These are phyloP conservation scores for Podabrus alpinus DNA, from an alignment of 2,888 invertebrate genomes.

Conservation along the genomic window DNA sequence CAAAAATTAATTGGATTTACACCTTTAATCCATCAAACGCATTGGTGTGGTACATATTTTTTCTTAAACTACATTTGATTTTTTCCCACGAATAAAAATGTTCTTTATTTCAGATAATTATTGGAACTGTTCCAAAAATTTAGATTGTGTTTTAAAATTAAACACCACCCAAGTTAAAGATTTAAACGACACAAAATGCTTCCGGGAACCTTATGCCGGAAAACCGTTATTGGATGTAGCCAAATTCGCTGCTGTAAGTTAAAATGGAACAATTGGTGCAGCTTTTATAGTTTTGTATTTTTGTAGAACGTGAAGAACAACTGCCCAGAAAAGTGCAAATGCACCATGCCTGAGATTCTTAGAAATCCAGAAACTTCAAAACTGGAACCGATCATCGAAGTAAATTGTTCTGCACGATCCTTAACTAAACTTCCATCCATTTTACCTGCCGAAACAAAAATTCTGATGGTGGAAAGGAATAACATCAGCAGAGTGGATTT, in stretches of 20 bases:
- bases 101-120: slow-evolving; percentile 62
- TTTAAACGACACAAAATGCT: slow-evolving; percentile 63
- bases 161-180: slow-evolving; percentile 61
- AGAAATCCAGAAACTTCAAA: slow-evolving; percentile 52
- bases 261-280: slow-evolving; percentile 8
- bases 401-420: slow-evolving; percentile 66
- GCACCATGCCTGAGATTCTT: slow-evolving; percentile 68
- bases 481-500: slow-evolving; percentile 64
- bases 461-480: slow-evolving; percentile 68
- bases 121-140: slow-evolving; percentile 68
- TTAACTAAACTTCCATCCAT: slow-evolving; percentile 63
- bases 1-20: not conserved
- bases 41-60: not conserved
- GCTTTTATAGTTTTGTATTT: not conserved
- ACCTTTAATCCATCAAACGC: not conserved
- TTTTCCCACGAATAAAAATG: too few relatives aligned
- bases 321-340: slow-evolving; percentile 66
- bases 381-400: slow-evolving; percentile 65
- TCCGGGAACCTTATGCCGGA: slow-evolving; percentile 62
- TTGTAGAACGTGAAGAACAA: slow-evolving; percentile 51
- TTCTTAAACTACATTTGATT: too few relatives aligned
- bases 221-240: slow-evolving; percentile 69
- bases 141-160: slow-evolving; percentile 67
- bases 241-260: slow-evolving; percentile 65
- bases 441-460: slow-evolving; percentile 69